Percentiles rank a stretch among this genome's conserved stretches.
Evolutionary conservation across 2,797 vertebrate genomes (phyloP).

Genomic region (Ataeniobius toweri): DNA sequence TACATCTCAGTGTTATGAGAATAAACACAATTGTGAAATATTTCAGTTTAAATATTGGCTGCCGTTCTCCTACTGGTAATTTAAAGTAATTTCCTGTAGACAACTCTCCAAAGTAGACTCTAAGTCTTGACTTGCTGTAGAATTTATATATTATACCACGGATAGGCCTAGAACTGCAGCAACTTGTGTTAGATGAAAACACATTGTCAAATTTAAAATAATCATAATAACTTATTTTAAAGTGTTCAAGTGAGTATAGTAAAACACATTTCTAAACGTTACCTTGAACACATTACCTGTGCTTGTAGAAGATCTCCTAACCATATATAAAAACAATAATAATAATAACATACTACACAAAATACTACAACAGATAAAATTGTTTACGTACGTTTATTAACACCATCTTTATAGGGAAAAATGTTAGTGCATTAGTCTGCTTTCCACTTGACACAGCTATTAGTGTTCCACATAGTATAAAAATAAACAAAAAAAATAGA

Average conservation of each 20-base stretch:
- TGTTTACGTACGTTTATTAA: not conserved
- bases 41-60: constrained; percentile 40
- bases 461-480: not conserved
- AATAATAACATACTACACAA: too few relatives aligned
- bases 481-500: not conserved
- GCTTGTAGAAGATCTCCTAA: not conserved
- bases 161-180: too few relatives aligned
- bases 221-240: not conserved
- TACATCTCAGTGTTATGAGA: constrained; percentile 35
- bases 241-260: not conserved
- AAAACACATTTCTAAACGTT: not conserved
- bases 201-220: not conserved
- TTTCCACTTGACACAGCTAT: not conserved
- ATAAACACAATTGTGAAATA: constrained; percentile 29
- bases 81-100: constrained; percentile 2
- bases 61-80: constrained; percentile 22
- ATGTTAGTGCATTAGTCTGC: not conserved
- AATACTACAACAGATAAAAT: not conserved
- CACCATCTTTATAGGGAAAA: not conserved
- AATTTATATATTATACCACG: not conserved
- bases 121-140: not conserved
- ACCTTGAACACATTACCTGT: not conserved
- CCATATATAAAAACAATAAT: too few relatives aligned
- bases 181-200: not conserved
- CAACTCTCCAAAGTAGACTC: not conserved